Base-by-base conservation (phyloP, 2,797 vertebrate genomes). In the Xenops minutus region DNA sequence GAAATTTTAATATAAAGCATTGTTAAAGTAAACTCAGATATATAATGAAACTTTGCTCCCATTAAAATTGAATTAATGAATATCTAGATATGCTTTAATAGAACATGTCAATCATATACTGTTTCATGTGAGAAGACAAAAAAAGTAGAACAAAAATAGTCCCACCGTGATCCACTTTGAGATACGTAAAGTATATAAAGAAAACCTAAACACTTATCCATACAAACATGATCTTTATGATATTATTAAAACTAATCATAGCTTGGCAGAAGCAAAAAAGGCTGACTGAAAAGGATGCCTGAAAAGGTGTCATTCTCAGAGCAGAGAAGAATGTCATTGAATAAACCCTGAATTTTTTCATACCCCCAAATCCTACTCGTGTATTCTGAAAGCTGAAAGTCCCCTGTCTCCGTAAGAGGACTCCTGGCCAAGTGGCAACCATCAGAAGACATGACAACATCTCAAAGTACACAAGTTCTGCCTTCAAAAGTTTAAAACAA, bases 1-100 rank as follows among this genome's bases (percentile, higher is more conserved):
- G 68, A 94, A 95, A 94, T 95, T 94, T 91, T 94, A 97, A 96
- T 95, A 84, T 72, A 64, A 78, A 15, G 49, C 59, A 54, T 83
- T 85, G 76, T 61, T 95, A 92, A 86, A 92, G 77, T 64, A 89
- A 97, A 93, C 68, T 72, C 37, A 49, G 76, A 74, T n/a, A 86
- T 84, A 86, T 87, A 84, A 84, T 90, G 88, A 92, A 96, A 91
- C 46, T 77, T 80, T 62, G 15, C 23, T 73, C 79, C 89, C 84
- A 82, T 56, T 93, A 93, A 95, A 95, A 48, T 48, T 43, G 44
- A 94, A 81, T 77, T 74, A 90, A 96, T 61, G 74, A 86, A 75
- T 72, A 88, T n/a, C 87, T 51, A 87, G 66, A 81, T 92, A 78
- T 29, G 54, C 66, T 93, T 94, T 83, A 56, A 86, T 29, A 39